phyloP scores from a whole-genome alignment of 2,888 invertebrate species.

The Himalopsyche tibetana region DNA sequence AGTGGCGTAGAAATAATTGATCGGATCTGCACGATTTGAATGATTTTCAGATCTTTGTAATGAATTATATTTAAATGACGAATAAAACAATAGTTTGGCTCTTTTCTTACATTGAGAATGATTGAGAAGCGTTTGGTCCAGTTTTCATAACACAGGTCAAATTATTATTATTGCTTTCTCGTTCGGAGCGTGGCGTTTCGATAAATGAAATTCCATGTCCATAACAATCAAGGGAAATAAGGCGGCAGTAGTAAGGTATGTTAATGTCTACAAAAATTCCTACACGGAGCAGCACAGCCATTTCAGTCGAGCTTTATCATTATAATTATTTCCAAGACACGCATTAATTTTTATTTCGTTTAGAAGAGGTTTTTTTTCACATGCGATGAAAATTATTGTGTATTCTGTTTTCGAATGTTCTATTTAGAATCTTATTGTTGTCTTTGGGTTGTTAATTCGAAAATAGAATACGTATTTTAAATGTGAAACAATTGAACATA shows the following conservation, averaged over 20 bases:
- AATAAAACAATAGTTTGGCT: too few species aligned
- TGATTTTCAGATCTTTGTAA: too few species aligned
- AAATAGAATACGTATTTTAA: too few species aligned
- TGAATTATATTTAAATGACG: too few species aligned
- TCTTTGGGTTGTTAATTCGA: too few species aligned
- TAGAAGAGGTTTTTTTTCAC: background rate
- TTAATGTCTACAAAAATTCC: conserved; percentile 11
- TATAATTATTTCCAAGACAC: conserved; percentile 30
- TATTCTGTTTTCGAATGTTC: too few species aligned
- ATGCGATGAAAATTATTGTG: conserved; percentile 9
- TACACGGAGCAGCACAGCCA: background rate
- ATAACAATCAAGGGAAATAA: conserved; percentile 24
- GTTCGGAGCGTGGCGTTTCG: conserved; percentile 8
- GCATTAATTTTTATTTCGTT: background rate
- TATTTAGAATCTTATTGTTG: too few species aligned
- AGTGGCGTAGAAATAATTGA: too few species aligned
- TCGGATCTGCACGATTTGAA: too few species aligned
- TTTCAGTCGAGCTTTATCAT: conserved; percentile 29
- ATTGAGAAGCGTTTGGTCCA: too few species aligned
- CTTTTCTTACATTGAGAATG: too few species aligned
- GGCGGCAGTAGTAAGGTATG: conserved; percentile 13
- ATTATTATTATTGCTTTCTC: conserved; percentile 8
- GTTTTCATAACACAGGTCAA: conserved; percentile 20
- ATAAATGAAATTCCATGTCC: conserved; percentile 34
- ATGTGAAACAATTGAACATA: too few species aligned